Evolutionary conservation across 2,888 invertebrate genomes (phyloP), one percentile per base, ranked within the genome.

Genomic region (Formica aserva): DNA sequence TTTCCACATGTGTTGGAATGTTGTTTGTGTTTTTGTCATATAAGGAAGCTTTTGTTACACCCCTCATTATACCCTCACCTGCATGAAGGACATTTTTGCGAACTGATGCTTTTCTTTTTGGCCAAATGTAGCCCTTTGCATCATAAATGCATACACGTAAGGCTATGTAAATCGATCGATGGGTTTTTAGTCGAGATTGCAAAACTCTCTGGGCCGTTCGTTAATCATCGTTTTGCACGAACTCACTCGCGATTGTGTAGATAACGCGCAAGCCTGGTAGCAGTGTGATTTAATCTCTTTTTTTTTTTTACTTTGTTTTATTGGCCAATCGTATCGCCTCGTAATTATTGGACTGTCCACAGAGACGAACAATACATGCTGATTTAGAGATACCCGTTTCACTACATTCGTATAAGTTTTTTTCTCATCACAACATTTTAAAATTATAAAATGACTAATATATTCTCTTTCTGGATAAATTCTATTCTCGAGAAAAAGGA

Each of bases 81-180:
- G 94, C 94, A 94, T 94, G 93, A 92, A 92, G 91, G 91, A 91
- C 88, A 92, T 90, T 88, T 91, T 91, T 92, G 88, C 88, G 87
- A 87, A 88, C 88, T 86, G 87, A 88, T 85, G 89, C 89, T 91
- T 92, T 91, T 88, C 88, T 89, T 85, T 89, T 86, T 85, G 75
- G 72, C 69, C 67, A 76, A 82, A 82, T 83, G 77, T 85, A 89
- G 82, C 83, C 80, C 76, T 88, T 52, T 89, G 90, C 90, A 90
- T 90, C 65, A 71, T 84, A 76, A 82, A 65, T 84, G 85, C 87
- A 84, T 85, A 85, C 67, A 66, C 69, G 71, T 80, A 82, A 71
- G 63, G 71, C 63, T 69, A 62, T 72, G 77, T 67, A 77, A 72
- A 41, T 77, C 60, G 57, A 67, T 77, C 85, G 77, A 66, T 76